These are phyloP conservation scores for Drosophila buzzatii DNA, from an alignment of 2,888 invertebrate genomes.

Conservation along the genomic window DNA sequence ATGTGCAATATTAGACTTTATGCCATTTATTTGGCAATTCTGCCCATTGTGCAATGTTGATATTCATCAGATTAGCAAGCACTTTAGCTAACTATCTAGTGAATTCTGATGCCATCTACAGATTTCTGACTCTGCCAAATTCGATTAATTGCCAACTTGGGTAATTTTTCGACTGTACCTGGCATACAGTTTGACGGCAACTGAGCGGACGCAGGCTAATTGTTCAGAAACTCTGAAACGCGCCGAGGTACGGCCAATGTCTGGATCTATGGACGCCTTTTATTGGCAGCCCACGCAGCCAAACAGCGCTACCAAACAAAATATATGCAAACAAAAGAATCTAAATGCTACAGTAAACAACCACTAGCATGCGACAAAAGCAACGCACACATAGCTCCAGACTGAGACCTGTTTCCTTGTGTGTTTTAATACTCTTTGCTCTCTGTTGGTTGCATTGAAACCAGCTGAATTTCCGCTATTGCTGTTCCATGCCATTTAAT, in stretches of 20 bases:
- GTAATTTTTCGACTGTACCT: neutral
- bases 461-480: neutral
- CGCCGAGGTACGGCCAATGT: constrained; percentile 20
- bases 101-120: neutral
- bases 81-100: neutral
- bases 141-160: constrained; percentile 12
- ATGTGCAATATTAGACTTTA: too few species aligned
- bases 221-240: neutral
- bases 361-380: neutral
- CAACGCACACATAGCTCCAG: neutral
- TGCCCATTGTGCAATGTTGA: too few species aligned
- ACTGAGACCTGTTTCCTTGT: neutral
- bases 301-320: constrained; percentile 12
- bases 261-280: constrained; percentile 13
- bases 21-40: too few species aligned
- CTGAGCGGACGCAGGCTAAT: constrained; percentile 1
- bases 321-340: constrained; percentile 12
- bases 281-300: constrained; percentile 40
- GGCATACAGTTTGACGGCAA: constrained; percentile 22
- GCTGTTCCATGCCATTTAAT: neutral
- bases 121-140: neutral
- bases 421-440: neutral
- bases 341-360: constrained; percentile 41
- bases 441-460: neutral
- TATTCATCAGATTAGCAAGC: too few species aligned